phyloP scores from a whole-genome alignment of 2,797 vertebrate species.

The Euthynnus affinis region DNA sequence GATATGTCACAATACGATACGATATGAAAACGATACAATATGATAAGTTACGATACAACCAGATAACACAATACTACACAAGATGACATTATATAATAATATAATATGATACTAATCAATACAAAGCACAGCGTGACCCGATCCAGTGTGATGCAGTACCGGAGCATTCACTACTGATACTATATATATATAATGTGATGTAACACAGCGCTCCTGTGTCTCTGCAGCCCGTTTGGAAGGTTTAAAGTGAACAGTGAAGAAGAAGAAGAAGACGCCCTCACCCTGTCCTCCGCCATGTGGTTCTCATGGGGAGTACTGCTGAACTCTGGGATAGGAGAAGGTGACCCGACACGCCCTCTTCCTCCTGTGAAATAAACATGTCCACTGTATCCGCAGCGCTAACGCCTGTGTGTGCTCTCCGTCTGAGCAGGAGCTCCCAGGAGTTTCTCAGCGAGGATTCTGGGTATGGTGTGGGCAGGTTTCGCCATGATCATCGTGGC shows the following conservation, averaged over 20 bases:
- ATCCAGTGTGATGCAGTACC: too few species aligned
- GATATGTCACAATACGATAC: too few species aligned
- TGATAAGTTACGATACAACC: too few species aligned
- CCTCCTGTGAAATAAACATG: too few species aligned
- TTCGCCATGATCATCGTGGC: constrained; percentile 99
- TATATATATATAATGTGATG: not conserved
- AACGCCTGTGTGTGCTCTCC: not conserved
- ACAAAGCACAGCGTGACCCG: too few species aligned
- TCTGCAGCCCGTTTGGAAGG: constrained; percentile 93
- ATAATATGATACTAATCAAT: too few species aligned
- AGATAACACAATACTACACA: too few species aligned
- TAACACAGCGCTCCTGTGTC: constrained; percentile 4
- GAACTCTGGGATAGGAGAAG: constrained; percentile 98
- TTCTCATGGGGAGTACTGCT: constrained; percentile 98
- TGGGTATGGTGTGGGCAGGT: constrained; percentile 99
- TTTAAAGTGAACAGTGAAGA: constrained; percentile 99
- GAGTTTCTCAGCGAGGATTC: constrained; percentile 96
- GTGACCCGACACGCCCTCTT: constrained; percentile 67
- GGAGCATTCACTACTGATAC: too few species aligned
- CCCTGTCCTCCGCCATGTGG: constrained; percentile 98
- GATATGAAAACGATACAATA: too few species aligned
- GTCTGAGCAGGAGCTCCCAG: constrained; percentile 90
- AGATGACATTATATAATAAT: too few species aligned
- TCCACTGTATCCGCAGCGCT: accelerated
- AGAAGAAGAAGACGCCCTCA: constrained; percentile 97